phyloP scores from a whole-genome alignment of 1,140 invertebrate genomes.

The Acromyrmex charruanus region DNA sequence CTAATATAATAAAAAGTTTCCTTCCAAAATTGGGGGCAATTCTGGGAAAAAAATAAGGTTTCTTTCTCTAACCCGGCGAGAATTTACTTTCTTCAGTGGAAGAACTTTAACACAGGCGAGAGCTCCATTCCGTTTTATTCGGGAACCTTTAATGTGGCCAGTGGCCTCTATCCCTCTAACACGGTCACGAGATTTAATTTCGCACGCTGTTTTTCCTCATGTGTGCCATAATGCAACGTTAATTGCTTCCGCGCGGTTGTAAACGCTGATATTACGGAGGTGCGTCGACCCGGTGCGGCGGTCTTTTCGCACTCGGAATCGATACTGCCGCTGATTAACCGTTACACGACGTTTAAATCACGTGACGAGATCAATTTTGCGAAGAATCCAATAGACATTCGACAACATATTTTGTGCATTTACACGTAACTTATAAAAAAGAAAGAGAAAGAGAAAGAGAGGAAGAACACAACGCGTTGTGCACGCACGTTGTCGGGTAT shows the following conservation, averaged over 20 bases:
- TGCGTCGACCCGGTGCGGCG: slow-evolving; percentile 49
- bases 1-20: neutral
- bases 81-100: neutral
- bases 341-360: slow-evolving; percentile 1
- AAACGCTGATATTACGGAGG: slow-evolving; percentile 46
- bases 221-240: slow-evolving; percentile 15
- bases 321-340: slow-evolving; percentile 26
- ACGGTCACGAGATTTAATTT: slow-evolving; percentile 46
- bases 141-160: slow-evolving; percentile 16
- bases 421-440: neutral
- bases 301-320: slow-evolving; percentile 36
- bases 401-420: neutral
- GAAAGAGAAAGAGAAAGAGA: neutral
- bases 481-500: slow-evolving; percentile 40
- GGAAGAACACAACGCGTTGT: slow-evolving; percentile 31
- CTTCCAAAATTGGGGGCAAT: neutral
- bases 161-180: slow-evolving; percentile 36
- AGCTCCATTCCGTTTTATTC: neutral
- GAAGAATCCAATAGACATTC: neutral
- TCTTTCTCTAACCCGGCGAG: neutral
- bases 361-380: neutral
- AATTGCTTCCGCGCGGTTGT: slow-evolving; percentile 30
- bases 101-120: neutral
- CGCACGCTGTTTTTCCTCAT: slow-evolving; percentile 18
- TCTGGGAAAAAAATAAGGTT: neutral